phyloP scores from a whole-genome alignment of 2,797 vertebrate genomes.

The Mus caroli region DNA sequence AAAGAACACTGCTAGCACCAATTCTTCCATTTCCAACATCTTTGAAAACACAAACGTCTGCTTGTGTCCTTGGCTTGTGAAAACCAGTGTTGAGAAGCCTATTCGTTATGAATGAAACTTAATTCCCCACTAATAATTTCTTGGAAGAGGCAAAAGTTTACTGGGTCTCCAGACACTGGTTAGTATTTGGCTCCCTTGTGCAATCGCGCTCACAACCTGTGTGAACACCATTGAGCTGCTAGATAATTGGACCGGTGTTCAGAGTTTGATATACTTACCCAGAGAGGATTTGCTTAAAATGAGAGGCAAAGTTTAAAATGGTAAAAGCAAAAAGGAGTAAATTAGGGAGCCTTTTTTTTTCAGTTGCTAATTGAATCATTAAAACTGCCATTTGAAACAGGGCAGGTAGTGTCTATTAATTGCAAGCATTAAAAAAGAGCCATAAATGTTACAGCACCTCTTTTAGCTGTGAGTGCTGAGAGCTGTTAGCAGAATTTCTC shows the following conservation, averaged over 20 bases:
- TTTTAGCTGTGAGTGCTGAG: constrained; percentile 73
- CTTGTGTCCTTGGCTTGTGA: constrained; percentile 45
- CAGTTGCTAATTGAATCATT: constrained; percentile 85
- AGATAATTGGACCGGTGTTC: constrained; percentile 84
- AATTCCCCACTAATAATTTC: constrained; percentile 79
- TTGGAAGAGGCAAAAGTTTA: constrained; percentile 76
- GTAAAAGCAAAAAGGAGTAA: constrained; percentile 81
- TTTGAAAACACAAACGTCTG: constrained; percentile 56
- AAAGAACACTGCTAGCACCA: background rate
- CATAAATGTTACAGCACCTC: constrained; percentile 75
- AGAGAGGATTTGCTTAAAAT: constrained; percentile 76
- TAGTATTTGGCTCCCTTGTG: constrained; percentile 63
- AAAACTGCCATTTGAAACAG: constrained; percentile 82
- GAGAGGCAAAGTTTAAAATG: constrained; percentile 81
- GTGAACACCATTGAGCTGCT: constrained; percentile 76
- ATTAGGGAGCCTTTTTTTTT: constrained; percentile 76
- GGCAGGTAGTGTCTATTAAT: constrained; percentile 75
- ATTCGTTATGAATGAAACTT: constrained; percentile 74
- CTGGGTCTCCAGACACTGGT: constrained; percentile 70
- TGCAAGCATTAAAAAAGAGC: constrained; percentile 67
- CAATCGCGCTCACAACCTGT: constrained; percentile 55
- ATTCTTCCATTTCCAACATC: constrained; percentile 15
- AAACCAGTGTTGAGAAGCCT: constrained; percentile 55
- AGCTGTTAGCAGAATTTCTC: constrained; percentile 71
- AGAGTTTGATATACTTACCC: constrained; percentile 78